phyloP scores from a whole-genome alignment of 2,113 vertebrate species.

The Tragelaphus imberbis region DNA sequence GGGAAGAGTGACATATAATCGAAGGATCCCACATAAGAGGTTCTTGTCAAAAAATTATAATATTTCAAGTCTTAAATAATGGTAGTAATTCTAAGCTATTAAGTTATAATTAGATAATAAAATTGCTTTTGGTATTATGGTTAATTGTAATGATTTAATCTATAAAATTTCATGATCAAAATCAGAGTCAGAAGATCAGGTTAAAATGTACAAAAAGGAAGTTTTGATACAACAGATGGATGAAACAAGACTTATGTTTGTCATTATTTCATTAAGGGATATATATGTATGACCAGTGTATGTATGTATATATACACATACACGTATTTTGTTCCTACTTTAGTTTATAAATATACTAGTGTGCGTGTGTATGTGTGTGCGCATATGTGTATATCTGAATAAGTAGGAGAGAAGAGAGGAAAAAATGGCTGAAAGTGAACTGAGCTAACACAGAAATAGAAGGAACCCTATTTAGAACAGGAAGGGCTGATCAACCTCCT shows the following conservation, averaged over 20 bases:
- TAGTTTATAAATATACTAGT: background rate
- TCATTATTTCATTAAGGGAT: background rate
- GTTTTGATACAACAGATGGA: background rate
- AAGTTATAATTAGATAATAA: background rate
- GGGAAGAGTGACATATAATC: background rate
- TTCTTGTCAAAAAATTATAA: background rate
- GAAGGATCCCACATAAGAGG: background rate
- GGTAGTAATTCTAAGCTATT: background rate
- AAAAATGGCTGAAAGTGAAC: background rate
- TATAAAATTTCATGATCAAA: background rate
- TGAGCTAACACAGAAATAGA: background rate
- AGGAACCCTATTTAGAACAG: background rate
- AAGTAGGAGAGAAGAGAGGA: background rate
- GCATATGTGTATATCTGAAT: background rate
- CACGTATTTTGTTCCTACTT: background rate
- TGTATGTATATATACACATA: background rate
- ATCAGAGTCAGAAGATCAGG: background rate
- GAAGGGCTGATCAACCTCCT: background rate
- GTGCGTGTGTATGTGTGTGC: background rate
- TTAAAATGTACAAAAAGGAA: background rate
- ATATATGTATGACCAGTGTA: no score
- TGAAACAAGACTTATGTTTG: background rate
- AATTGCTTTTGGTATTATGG: background rate
- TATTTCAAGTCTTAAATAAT: background rate
- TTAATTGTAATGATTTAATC: background rate